Evolutionary conservation across 2,888 invertebrate species (phyloP).

Genomic region (Erynnis tages): DNA sequence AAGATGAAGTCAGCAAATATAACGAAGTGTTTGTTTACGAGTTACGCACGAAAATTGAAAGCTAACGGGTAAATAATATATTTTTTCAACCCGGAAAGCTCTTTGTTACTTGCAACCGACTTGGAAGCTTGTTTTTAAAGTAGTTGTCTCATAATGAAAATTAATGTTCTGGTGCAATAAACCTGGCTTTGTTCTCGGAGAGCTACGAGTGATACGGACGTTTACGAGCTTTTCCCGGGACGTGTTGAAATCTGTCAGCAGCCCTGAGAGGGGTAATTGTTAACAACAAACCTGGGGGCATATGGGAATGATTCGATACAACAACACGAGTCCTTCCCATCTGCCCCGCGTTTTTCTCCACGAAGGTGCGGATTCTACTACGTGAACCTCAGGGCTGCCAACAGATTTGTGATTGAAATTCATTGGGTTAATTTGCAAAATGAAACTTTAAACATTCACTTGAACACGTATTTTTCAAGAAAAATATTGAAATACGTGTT

Average conservation of each 20-base stretch:
- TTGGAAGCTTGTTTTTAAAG: constrained; percentile 46
- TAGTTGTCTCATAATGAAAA: constrained; percentile 56
- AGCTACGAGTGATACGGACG: not conserved
- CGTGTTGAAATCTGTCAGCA: not conserved
- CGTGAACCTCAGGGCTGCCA: too few relatives aligned
- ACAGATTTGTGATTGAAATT: too few relatives aligned
- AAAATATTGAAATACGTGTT: too few relatives aligned
- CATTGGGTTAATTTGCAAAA: too few relatives aligned
- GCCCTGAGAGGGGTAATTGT: not conserved
- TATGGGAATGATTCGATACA: too few relatives aligned
- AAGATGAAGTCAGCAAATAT: too few relatives aligned
- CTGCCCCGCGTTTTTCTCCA: too few relatives aligned
- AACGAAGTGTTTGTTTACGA: constrained; percentile 8
- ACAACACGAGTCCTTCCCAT: too few relatives aligned
- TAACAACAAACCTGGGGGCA: too few relatives aligned
- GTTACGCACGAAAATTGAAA: constrained; percentile 16
- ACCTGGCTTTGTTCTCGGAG: constrained; percentile 11
- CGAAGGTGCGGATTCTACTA: too few relatives aligned
- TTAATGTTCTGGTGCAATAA: constrained; percentile 41
- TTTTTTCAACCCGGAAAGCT: constrained; percentile 27
- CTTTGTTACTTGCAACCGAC: constrained; percentile 40
- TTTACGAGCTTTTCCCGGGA: not conserved
- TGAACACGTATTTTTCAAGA: too few relatives aligned
- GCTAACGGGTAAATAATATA: constrained; percentile 14
- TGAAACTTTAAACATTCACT: too few relatives aligned